These are phyloP conservation scores for Drosophila ananassae DNA, from an alignment of 1,140 invertebrate species.

Conservation along the genomic window DNA sequence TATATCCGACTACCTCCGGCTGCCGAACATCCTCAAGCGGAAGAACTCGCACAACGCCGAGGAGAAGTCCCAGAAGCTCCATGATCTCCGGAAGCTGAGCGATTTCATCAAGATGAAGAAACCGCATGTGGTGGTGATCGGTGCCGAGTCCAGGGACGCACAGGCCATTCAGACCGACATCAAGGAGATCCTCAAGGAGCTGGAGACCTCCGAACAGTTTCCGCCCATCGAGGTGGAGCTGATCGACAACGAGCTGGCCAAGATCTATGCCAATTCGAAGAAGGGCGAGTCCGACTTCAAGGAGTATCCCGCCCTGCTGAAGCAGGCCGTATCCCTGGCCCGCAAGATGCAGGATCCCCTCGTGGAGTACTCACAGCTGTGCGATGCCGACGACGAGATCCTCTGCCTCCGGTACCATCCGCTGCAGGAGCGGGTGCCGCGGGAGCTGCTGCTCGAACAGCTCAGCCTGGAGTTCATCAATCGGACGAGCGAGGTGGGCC, in stretches of 20 bases:
- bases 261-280: slow-evolving; percentile 95
- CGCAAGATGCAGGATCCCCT: slow-evolving; percentile 97
- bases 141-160: slow-evolving; percentile 95
- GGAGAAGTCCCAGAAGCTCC: slow-evolving; percentile 90
- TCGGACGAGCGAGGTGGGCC: slow-evolving; percentile 98
- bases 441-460: slow-evolving; percentile 94
- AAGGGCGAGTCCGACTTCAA: slow-evolving; percentile 95
- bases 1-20: slow-evolving; percentile 94
- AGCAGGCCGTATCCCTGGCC: slow-evolving; percentile 96
- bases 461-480: slow-evolving; percentile 96
- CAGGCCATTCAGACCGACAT: slow-evolving; percentile 94
- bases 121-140: slow-evolving; percentile 96
- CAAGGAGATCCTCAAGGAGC: slow-evolving; percentile 89
- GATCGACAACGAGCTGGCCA: slow-evolving; percentile 95
- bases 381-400: slow-evolving; percentile 97
- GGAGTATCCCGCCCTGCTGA: slow-evolving; percentile 94
- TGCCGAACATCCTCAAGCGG: slow-evolving; percentile 93
- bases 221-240: slow-evolving; percentile 95
- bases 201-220: slow-evolving; percentile 94
- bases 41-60: slow-evolving; percentile 90
- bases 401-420: slow-evolving; percentile 96
- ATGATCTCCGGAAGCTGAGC: slow-evolving; percentile 91
- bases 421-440: slow-evolving; percentile 93
- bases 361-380: slow-evolving; percentile 97
- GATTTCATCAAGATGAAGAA: slow-evolving; percentile 96